Evolutionary conservation across 2,888 invertebrate species (phyloP).

Genomic region (Acanthacorydalis orientalis): DNA sequence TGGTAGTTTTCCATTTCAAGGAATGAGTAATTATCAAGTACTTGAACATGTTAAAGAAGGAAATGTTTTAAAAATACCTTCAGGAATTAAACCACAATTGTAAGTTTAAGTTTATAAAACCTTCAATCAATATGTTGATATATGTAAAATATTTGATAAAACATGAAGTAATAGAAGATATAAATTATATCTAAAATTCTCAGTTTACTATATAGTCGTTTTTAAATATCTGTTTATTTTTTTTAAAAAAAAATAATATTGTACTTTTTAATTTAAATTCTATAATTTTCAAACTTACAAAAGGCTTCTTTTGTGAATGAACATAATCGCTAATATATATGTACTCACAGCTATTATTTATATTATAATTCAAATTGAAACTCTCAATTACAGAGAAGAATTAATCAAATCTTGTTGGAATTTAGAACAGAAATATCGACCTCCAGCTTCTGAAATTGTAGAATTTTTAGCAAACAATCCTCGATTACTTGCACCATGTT

Average conservation of each 20-base stretch:
- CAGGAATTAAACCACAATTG: conserved; percentile 62
- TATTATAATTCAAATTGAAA: neutral
- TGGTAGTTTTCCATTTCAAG: conserved; percentile 82
- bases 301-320: too few relatives aligned
- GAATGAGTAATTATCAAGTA: conserved; percentile 70
- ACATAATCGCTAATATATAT: too few relatives aligned
- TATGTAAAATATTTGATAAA: too few relatives aligned
- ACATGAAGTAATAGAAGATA: too few relatives aligned
- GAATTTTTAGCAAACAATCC: conserved; percentile 65
- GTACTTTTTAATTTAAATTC: too few relatives aligned
- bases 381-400: conserved; percentile 38
- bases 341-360: too few relatives aligned
- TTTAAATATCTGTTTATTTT: too few relatives aligned
- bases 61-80: conserved; percentile 53
- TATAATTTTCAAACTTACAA: too few relatives aligned
- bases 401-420: conserved; percentile 71
- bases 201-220: too few relatives aligned
- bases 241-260: too few relatives aligned
- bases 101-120: conserved; percentile 37
- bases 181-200: too few relatives aligned
- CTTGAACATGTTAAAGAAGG: conserved; percentile 64
- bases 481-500: conserved; percentile 56
- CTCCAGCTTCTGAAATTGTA: conserved; percentile 61
- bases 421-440: conserved; percentile 48
- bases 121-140: too few relatives aligned